Evolutionary conservation across 1,140 invertebrate species (phyloP).

Genomic region (Drosophila lowei): DNA sequence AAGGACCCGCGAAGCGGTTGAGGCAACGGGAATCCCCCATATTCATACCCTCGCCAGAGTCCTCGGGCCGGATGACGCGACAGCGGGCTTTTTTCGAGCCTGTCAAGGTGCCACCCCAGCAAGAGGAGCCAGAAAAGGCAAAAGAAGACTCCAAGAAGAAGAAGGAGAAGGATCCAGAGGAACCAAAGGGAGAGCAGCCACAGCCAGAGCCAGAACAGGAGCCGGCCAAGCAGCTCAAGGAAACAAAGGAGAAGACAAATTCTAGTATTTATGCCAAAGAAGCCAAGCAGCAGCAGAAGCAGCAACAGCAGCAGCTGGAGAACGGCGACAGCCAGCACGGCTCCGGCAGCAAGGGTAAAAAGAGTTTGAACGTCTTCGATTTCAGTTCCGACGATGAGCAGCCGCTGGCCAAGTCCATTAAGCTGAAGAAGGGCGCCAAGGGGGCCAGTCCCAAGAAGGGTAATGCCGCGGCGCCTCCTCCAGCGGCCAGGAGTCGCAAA

Average conservation of each 20-base stretch:
- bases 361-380: conserved; percentile 79
- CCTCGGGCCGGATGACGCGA: conserved; percentile 77
- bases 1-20: conserved; percentile 63
- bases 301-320: conserved; percentile 50
- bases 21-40: conserved; percentile 78
- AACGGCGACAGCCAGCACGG: conserved; percentile 50
- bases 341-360: conserved; percentile 42
- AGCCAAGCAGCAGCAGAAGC: conserved; percentile 39
- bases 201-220: conserved; percentile 14
- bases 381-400: conserved; percentile 83
- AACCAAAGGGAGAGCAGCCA: conserved; percentile 10
- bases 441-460: conserved; percentile 49
- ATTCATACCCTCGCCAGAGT: conserved; percentile 79
- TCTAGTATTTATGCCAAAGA: conserved; percentile 80
- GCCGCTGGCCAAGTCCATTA: conserved; percentile 81
- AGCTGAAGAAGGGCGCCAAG: conserved; percentile 71
- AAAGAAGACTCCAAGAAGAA: conserved; percentile 34
- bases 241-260: conserved; percentile 69
- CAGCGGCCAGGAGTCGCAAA: conserved; percentile 56
- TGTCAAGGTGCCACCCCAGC: conserved; percentile 70
- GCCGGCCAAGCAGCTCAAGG: conserved; percentile 34
- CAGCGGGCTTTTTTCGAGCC: conserved; percentile 81
- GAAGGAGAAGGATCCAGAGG: conserved; percentile 5
- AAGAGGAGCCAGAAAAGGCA: conserved; percentile 26
- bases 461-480: conserved; percentile 9